Conservation (phyloP, 2,797 vertebrate species). For the Melanotaenia parkinsoni region DNA sequence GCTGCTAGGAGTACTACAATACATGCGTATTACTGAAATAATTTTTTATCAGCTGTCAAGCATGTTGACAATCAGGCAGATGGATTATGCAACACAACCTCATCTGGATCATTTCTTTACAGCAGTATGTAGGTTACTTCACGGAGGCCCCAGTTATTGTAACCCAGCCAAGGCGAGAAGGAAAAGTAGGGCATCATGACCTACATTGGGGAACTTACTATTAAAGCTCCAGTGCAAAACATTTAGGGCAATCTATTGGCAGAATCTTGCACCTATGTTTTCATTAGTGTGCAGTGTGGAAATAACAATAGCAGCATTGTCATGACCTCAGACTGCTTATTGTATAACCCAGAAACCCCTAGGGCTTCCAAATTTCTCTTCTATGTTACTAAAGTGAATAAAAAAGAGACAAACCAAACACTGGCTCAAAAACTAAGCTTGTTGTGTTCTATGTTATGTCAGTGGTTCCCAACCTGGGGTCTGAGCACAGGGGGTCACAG, state of each 20-base stretch:
- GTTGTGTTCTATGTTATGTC: no score
- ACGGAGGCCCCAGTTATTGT: slow-evolving; percentile 52
- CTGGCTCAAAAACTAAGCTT: not conserved
- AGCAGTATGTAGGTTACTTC: slow-evolving; percentile 71
- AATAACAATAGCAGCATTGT: not conserved
- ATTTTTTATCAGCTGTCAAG: slow-evolving; percentile 18
- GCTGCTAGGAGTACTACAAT: not conserved
- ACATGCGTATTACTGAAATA: slow-evolving; percentile 1
- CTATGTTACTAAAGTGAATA: not conserved
- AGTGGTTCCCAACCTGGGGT: no score
- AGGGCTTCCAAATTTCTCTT: not conserved
- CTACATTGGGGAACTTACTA: slow-evolving; percentile 58
- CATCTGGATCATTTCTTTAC: slow-evolving; percentile 57
- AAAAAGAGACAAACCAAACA: not conserved
- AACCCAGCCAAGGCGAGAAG: slow-evolving; percentile 48
- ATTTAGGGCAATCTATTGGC: not conserved
- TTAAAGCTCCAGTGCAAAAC: slow-evolving; percentile 10
- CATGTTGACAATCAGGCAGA: slow-evolving; percentile 25
- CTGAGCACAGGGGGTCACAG: no score
- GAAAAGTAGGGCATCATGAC: slow-evolving; percentile 73
- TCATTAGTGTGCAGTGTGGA: not conserved
- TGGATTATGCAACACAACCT: slow-evolving; percentile 58
- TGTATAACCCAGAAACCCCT: not conserved
- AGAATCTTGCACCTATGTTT: slow-evolving; percentile 6
- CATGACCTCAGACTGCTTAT: not conserved